phyloP scores from a whole-genome alignment of 1,140 invertebrate species.

The Trichonephila inaurata region DNA sequence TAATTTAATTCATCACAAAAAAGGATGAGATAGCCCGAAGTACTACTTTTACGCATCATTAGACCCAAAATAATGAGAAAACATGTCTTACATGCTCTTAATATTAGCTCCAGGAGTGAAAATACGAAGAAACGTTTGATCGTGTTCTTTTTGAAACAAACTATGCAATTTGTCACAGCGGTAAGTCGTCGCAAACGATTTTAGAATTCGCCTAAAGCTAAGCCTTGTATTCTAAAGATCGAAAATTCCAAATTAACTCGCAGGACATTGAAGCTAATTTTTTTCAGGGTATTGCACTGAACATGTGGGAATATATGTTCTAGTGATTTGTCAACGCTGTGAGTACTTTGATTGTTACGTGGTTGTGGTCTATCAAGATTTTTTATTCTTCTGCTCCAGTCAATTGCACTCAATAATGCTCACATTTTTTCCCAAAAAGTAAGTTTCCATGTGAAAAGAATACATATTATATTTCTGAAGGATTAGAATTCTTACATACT shows the following conservation, averaged over 20 bases:
- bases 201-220: neutral
- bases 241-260: neutral
- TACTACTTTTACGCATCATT: neutral
- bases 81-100: conserved; percentile 12
- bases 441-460: too few relatives aligned
- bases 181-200: neutral
- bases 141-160: neutral
- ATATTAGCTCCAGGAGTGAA: neutral
- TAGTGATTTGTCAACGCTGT: neutral
- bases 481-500: neutral
- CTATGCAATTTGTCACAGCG: neutral
- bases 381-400: neutral
- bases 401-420: neutral
- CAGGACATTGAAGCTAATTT: neutral
- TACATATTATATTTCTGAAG: neutral
- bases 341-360: neutral
- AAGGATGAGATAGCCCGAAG: neutral
- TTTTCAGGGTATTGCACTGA: neutral
- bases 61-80: neutral
- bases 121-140: neutral
- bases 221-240: neutral
- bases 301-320: neutral
- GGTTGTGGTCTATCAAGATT: neutral
- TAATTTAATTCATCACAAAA: neutral
- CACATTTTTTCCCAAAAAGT: too few relatives aligned